phyloP scores from a whole-genome alignment of 2,113 vertebrate species.

The Nematolebias whitei region DNA sequence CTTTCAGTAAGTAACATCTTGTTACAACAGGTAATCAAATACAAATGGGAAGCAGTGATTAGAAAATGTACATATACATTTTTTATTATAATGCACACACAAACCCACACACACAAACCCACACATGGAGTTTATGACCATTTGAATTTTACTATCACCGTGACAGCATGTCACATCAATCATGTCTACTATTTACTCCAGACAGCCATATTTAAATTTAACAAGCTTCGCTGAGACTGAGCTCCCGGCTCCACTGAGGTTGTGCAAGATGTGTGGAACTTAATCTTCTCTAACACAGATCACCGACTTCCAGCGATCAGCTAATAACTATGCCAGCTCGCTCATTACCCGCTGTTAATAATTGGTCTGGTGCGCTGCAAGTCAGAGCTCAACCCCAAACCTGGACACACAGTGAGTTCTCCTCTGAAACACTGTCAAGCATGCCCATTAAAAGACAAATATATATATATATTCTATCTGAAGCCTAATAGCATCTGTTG shows the following conservation, averaged over 20 bases:
- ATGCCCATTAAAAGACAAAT: neutral
- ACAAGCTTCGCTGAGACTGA: slow-evolving; percentile 57
- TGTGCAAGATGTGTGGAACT: slow-evolving; percentile 46
- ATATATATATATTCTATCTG: neutral
- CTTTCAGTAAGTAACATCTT: slow-evolving; percentile 36
- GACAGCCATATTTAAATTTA: slow-evolving; percentile 58
- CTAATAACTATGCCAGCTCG: slow-evolving; percentile 70
- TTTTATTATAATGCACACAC: slow-evolving; percentile 33
- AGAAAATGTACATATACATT: slow-evolving; percentile 21
- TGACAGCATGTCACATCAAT: slow-evolving; percentile 31
- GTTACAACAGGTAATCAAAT: slow-evolving; percentile 40
- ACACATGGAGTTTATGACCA: slow-evolving; percentile 8
- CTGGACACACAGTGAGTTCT: neutral
- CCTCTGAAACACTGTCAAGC: neutral
- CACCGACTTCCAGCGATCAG: slow-evolving; percentile 69
- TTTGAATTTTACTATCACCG: slow-evolving; percentile 20
- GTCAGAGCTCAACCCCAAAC: slow-evolving; percentile 18
- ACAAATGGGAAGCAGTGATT: slow-evolving; percentile 27
- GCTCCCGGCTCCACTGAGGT: slow-evolving; percentile 53
- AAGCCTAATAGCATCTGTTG: neutral
- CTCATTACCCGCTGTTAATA: slow-evolving; percentile 65
- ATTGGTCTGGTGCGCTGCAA: slow-evolving; percentile 51
- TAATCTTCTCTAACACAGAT: slow-evolving; percentile 70
- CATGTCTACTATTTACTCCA: slow-evolving; percentile 45
- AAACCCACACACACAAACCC: slow-evolving; percentile 2